Conservation (phyloP, 2,113 vertebrate species). For the Plestiodon gilberti region DNA sequence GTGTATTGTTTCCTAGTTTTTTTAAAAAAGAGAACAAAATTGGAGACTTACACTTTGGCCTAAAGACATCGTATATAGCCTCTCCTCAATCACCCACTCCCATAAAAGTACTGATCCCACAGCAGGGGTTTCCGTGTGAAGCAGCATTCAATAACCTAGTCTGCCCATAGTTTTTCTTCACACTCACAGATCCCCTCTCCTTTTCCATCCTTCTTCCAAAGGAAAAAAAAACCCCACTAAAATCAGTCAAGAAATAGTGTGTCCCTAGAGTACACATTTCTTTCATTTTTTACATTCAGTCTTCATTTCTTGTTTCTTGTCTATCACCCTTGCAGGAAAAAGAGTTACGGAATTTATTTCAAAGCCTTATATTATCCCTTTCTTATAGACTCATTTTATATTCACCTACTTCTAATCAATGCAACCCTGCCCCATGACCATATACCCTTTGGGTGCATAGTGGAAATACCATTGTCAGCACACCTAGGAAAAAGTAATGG, state of each 20-base stretch:
- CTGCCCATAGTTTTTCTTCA: constrained; percentile 47
- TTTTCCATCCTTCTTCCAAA: constrained; percentile 33
- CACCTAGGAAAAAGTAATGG: constrained; percentile 61
- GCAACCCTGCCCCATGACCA: constrained; percentile 44
- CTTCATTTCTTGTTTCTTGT: constrained; percentile 13
- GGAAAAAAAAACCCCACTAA: constrained; percentile 22
- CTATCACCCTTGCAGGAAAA: constrained; percentile 41
- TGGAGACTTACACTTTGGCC: constrained; percentile 60
- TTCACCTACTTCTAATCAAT: constrained; percentile 15
- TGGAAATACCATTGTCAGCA: constrained; percentile 61
- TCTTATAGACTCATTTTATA: neutral
- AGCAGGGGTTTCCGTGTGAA: constrained; percentile 3
- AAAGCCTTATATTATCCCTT: constrained; percentile 26
- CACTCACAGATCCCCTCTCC: too few species aligned
- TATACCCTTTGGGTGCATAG: constrained; percentile 46
- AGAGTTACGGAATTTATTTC: constrained; percentile 34
- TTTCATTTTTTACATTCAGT: constrained; percentile 38
- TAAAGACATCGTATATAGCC: constrained; percentile 42
- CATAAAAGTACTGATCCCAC: constrained; percentile 42
- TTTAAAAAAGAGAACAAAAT: constrained; percentile 27
- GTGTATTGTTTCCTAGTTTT: constrained; percentile 68
- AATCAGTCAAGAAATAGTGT: constrained; percentile 27
- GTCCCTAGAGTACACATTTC: constrained; percentile 9
- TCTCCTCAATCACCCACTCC: constrained; percentile 27
- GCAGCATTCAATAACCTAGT: constrained; percentile 46